Conservation (phyloP, 2,113 vertebrate species). For the Orthonyx spaldingii region DNA sequence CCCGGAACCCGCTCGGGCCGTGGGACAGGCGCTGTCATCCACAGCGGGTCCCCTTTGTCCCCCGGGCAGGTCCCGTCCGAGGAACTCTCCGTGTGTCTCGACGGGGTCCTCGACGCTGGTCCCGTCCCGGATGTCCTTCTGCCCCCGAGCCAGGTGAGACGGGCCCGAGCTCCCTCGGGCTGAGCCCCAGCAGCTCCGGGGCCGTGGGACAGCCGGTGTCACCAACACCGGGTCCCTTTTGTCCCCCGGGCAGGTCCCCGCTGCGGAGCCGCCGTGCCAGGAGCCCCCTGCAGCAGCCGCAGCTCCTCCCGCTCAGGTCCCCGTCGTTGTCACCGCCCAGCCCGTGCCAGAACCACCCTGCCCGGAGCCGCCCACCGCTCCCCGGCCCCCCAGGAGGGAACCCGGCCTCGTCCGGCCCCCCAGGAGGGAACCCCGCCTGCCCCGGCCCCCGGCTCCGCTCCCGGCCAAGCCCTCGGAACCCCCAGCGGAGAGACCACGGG, state of each 20-base stretch:
- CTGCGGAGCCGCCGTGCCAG: background rate
- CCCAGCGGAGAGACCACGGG: accelerated
- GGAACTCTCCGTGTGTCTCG: background rate
- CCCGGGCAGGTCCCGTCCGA: background rate
- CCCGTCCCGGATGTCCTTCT: background rate
- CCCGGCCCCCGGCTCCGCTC: background rate
- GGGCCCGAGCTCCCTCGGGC: background rate
- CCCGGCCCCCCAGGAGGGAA: accelerated
- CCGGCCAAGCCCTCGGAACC: background rate
- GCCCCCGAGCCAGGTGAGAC: constrained; percentile 27
- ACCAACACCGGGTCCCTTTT: background rate
- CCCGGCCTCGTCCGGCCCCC: background rate
- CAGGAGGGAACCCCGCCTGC: too few relatives aligned
- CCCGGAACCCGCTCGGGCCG: background rate
- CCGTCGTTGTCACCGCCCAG: background rate
- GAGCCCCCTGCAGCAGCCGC: background rate
- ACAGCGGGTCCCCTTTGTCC: background rate
- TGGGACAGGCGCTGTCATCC: background rate
- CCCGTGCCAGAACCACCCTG: accelerated
- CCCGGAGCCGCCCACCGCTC: accelerated
- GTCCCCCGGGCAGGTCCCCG: background rate
- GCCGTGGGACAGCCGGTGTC: background rate
- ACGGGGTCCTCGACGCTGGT: background rate
- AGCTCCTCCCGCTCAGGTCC: background rate
- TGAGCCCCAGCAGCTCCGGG: background rate